Evolutionary conservation across 2,797 vertebrate genomes (phyloP).

Genomic region (Furcifer pardalis): DNA sequence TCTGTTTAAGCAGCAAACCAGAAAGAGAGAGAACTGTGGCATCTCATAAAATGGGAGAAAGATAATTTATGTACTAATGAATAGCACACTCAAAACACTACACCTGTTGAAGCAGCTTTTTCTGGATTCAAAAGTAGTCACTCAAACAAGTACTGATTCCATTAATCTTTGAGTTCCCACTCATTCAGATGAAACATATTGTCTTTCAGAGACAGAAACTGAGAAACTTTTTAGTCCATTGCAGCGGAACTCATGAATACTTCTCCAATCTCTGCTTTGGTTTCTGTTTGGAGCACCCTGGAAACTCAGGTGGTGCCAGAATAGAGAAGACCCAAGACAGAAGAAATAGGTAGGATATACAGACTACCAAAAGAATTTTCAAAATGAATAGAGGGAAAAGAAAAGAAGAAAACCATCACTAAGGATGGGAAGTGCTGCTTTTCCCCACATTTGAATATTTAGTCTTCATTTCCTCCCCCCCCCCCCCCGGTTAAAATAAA

Average conservation of each 20-base stretch:
- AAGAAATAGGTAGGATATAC: no score
- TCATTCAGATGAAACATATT: neutral
- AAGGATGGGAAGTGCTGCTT: no score
- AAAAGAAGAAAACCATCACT: no score
- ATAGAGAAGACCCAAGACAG: neutral
- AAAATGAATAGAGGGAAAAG: no score
- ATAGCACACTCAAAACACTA: neutral
- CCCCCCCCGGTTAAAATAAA: no score
- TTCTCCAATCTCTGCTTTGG: neutral
- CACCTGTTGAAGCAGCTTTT: neutral
- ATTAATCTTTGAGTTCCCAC: neutral
- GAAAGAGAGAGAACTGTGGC: slow-evolving; percentile 16
- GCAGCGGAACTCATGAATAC: neutral
- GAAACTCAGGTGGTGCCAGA: neutral
- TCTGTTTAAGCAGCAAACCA: slow-evolving; percentile 36
- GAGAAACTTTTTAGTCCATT: neutral
- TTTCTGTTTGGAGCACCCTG: neutral
- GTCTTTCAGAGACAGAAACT: neutral
- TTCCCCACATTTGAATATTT: no score
- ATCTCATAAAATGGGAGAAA: slow-evolving; percentile 23
- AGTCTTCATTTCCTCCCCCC: no score
- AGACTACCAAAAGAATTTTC: no score
- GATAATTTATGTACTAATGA: slow-evolving; percentile 26
- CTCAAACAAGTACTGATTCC: neutral
- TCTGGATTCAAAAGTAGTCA: slow-evolving; percentile 20